Conservation (phyloP, 2,888 invertebrate genomes). For the Endomychus coccineus region DNA sequence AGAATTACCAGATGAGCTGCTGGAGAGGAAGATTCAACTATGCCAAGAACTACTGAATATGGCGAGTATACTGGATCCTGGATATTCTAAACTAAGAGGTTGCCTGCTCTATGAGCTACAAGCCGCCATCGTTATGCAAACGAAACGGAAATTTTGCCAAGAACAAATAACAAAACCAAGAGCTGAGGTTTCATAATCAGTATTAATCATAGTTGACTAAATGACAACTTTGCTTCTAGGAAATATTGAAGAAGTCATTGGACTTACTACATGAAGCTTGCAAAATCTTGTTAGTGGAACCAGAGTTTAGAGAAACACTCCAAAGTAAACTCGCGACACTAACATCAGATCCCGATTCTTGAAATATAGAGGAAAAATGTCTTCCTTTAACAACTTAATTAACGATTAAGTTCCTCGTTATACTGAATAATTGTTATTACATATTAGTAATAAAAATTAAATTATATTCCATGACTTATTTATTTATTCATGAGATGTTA, state of each 20-base stretch:
- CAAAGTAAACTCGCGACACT: conserved; percentile 8
- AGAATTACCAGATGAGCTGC: conserved; percentile 52
- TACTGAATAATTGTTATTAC: too few relatives aligned
- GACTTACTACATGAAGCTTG: conserved; percentile 53
- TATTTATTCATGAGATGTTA: too few relatives aligned
- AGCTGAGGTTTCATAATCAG: conserved; percentile 45
- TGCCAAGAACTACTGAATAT: conserved; percentile 61
- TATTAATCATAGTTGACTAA: not conserved
- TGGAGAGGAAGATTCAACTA: conserved; percentile 56
- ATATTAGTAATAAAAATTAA: too few relatives aligned
- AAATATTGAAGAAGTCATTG: conserved; percentile 51
- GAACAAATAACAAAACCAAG: conserved; percentile 49
- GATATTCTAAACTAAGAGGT: conserved; percentile 57
- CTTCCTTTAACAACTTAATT: not conserved
- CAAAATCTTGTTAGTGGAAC: conserved; percentile 53
- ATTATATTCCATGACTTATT: too few relatives aligned
- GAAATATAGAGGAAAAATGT: not conserved
- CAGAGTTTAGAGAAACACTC: conserved; percentile 31
- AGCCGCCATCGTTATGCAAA: conserved; percentile 53
- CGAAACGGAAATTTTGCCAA: conserved; percentile 49
- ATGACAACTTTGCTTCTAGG: conserved; percentile 39
- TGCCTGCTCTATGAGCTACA: conserved; percentile 59
- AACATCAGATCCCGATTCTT: conserved; percentile 4
- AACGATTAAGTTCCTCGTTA: too few relatives aligned
- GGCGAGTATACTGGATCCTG: conserved; percentile 58